These are phyloP conservation scores for Percina caprodes DNA, from an alignment of 2,113 vertebrate genomes.

Conservation along the genomic window DNA sequence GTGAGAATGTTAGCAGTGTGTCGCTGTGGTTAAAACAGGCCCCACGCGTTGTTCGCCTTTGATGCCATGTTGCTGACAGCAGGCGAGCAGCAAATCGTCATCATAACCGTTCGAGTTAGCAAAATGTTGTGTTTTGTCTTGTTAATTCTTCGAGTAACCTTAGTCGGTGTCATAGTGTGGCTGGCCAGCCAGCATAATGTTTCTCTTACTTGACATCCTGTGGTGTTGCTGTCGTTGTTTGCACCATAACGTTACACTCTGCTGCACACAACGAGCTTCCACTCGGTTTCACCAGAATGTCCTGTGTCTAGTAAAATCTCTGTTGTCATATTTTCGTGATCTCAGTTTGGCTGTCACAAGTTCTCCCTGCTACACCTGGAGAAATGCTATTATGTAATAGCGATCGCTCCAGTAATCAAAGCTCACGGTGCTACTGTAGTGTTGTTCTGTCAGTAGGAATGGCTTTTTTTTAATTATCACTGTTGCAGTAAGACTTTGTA, in stretches of 20 bases:
- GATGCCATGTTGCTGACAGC: slow-evolving; percentile 68
- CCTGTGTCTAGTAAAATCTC: not conserved
- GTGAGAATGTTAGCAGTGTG: slow-evolving; percentile 30
- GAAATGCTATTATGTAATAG: slow-evolving; percentile 33
- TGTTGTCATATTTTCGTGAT: not conserved
- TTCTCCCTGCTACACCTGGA: slow-evolving; percentile 15
- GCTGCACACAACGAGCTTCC: slow-evolving; percentile 4
- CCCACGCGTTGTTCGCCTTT: slow-evolving; percentile 72
- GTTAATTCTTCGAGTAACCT: too few species aligned
- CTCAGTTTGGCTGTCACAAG: slow-evolving; percentile 1
- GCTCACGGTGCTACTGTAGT: slow-evolving; percentile 12
- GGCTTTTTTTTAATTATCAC: not conserved
- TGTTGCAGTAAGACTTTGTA: not conserved
- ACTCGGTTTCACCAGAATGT: not conserved
- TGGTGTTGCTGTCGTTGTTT: slow-evolving; percentile 3
- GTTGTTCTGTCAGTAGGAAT: slow-evolving; percentile 24
- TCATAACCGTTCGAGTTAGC: not conserved
- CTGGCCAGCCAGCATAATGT: not conserved
- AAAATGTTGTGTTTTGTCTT: not conserved
- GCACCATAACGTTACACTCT: not conserved
- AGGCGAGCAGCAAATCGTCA: slow-evolving; percentile 19
- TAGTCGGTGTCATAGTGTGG: not conserved
- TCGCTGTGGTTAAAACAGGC: slow-evolving; percentile 60
- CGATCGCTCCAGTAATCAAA: slow-evolving; percentile 22
- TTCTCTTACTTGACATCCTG: slow-evolving; percentile 2